phyloP scores from a whole-genome alignment of 1,140 invertebrate genomes.

The Drosophila nigromelanica region DNA sequence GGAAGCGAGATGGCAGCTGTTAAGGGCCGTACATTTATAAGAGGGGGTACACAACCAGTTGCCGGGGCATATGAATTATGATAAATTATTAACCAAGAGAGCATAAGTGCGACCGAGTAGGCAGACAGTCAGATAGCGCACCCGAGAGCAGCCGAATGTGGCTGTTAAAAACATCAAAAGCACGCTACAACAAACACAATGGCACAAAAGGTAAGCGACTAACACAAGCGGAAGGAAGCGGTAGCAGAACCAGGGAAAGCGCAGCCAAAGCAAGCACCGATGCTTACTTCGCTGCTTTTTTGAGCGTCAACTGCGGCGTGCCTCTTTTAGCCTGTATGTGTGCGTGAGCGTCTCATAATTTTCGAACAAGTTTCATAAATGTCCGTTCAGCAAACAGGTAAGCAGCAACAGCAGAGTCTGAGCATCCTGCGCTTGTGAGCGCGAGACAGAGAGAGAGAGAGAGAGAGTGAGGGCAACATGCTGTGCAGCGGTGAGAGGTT shows the following conservation, averaged over 20 bases:
- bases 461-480: constrained; percentile 24
- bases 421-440: constrained; percentile 47
- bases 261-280: constrained; percentile 3
- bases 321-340: constrained; percentile 16
- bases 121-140: constrained; percentile 10
- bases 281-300: constrained; percentile 20
- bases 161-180: constrained; percentile 36
- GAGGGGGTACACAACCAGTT: constrained; percentile 37
- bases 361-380: constrained; percentile 81
- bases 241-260: constrained; percentile 16
- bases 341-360: constrained; percentile 71
- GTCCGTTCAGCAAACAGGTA: constrained; percentile 68
- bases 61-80: constrained; percentile 82
- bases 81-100: constrained; percentile 81
- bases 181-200: constrained; percentile 48
- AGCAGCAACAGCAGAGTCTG: constrained; percentile 44
- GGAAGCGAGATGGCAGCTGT: constrained; percentile 56
- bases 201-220: constrained; percentile 65
- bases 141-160: constrained; percentile 27
- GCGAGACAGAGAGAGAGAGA: constrained; percentile 24
- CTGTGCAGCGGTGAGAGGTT: constrained; percentile 46
- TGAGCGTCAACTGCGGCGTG: constrained; percentile 1
- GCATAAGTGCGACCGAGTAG: constrained; percentile 37
- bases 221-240: constrained; percentile 72
- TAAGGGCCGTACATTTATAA: constrained; percentile 54